Evolutionary conservation across 2,797 vertebrate species (phyloP), one percentile per base, ranked within the genome.

Genomic region (Toxotes lorentzi): DNA sequence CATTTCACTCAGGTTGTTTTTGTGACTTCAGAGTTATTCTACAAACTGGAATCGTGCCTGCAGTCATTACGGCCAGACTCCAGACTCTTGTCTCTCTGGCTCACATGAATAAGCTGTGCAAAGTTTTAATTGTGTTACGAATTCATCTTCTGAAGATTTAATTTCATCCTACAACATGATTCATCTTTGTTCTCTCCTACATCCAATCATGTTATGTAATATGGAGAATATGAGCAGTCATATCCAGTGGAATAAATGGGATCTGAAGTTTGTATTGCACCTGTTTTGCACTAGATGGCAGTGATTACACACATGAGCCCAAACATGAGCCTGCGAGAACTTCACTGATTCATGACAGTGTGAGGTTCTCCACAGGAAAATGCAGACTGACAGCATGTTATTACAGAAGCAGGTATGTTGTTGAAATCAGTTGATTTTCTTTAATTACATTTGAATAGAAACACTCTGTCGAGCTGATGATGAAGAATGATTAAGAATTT

Each of bases 211-310:
- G 17, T 34, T 21, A 3, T 70, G 41, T 61, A 34, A 45, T 57
- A 32, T 14, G 35, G 23, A 71, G 35, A 34, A 48, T 48, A 61
- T 60, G 53, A 50, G 27, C 34, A 2, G 60, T 56, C 57, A 38
- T 59, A 17, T 82, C 57, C 63, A 58, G 60, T 81, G 51, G 59
- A 89, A 84, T 88, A 89, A 87, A 87, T 58, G 24, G 7, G n/a
- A 60, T 53, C 58, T 70, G 53, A 34, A n/a, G 48, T 50, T 64
- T 91, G 68, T 45, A 53, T 57, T 76, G 23, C 73, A 53, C 35
- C 21, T 60, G 2, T 59, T 51, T 13, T 38, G 82, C 90, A 88
- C 87, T 71, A 87, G 91, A 80, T 89, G 89, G 87, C 84, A 78
- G 77, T 66, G 59, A 30, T 27, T 24, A 11, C 76, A 77, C 68